phyloP scores from a whole-genome alignment of 2,797 vertebrate species.

The Anguilla pacifica region DNA sequence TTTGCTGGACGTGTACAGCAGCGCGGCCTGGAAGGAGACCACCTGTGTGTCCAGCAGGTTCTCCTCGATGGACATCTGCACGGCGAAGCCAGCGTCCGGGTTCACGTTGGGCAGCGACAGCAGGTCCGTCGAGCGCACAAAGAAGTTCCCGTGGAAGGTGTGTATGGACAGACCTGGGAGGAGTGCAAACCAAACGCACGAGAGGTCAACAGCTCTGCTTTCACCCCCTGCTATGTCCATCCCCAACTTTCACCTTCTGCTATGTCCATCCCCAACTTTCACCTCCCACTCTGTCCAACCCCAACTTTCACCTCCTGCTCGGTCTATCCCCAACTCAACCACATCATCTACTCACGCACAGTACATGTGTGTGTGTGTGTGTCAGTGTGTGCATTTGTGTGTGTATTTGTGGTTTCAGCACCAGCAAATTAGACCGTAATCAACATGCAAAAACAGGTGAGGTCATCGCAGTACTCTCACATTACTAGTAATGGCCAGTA shows the following conservation, averaged over 20 bases:
- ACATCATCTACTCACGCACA: neutral
- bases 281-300: neutral
- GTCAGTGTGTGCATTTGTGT: no score
- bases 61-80: conserved; percentile 97
- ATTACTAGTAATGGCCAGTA: neutral
- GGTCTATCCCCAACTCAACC: neutral
- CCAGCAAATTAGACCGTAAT: neutral
- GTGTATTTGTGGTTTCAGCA: neutral
- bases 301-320: neutral
- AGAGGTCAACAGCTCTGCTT: neutral
- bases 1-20: conserved; percentile 97
- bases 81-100: conserved; percentile 92
- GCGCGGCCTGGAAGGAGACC: conserved; percentile 94
- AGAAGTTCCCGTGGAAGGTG: conserved; percentile 98
- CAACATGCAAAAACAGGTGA: neutral
- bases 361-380: no score
- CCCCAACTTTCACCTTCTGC: neutral
- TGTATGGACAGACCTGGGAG: conserved; percentile 92
- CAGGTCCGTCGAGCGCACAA: conserved; percentile 93
- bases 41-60: conserved; percentile 89
- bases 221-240: neutral
- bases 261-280: neutral
- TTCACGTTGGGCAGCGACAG: conserved; percentile 93
- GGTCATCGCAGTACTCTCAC: no score
- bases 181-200: neutral